These are phyloP conservation scores for Tethya wilhelma DNA, from an alignment of 37 sponge, comb jelly and placozoan genomes.

Conservation along the genomic window DNA sequence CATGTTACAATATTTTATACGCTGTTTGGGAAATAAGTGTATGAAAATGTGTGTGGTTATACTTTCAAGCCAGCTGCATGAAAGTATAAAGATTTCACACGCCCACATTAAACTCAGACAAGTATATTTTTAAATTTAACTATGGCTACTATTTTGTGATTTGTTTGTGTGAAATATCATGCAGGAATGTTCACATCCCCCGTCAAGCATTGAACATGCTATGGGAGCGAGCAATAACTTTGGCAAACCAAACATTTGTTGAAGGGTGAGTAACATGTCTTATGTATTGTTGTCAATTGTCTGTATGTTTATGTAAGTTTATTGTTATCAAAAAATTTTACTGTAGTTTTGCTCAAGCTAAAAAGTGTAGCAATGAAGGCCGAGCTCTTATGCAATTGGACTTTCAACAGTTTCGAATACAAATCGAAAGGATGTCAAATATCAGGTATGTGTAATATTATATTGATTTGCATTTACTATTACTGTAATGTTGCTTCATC, in stretches of 20 bases:
- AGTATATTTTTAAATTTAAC: neutral
- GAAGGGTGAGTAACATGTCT: conserved; percentile 71
- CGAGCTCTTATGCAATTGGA: conserved; percentile 98
- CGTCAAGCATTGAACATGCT: conserved; percentile 52
- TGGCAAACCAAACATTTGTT: conserved; percentile 71
- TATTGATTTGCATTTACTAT: neutral
- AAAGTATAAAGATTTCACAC: neutral
- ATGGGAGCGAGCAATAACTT: conserved; percentile 65
- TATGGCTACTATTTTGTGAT: neutral
- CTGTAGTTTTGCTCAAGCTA: conserved; percentile 75
- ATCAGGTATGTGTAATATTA: too few species aligned
- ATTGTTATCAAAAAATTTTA: neutral
- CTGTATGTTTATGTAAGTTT: neutral
- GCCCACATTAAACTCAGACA: neutral
- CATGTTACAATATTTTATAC: neutral
- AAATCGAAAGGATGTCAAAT: conserved; percentile 73
- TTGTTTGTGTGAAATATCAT: neutral
- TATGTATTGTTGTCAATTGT: neutral
- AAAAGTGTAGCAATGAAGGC: conserved; percentile 93
- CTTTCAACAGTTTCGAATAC: conserved; percentile 88
- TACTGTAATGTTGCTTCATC: neutral
- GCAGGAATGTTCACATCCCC: conserved; percentile 60
- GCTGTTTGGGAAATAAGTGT: neutral
- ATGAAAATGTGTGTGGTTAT: neutral
- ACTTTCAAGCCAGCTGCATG: too few species aligned